Percentiles rank a stretch among this genome's conserved stretches.
These are phyloP conservation scores for Mormyrus proboscirostris DNA, from an alignment of 2,797 vertebrate genomes.

Conservation along the genomic window DNA sequence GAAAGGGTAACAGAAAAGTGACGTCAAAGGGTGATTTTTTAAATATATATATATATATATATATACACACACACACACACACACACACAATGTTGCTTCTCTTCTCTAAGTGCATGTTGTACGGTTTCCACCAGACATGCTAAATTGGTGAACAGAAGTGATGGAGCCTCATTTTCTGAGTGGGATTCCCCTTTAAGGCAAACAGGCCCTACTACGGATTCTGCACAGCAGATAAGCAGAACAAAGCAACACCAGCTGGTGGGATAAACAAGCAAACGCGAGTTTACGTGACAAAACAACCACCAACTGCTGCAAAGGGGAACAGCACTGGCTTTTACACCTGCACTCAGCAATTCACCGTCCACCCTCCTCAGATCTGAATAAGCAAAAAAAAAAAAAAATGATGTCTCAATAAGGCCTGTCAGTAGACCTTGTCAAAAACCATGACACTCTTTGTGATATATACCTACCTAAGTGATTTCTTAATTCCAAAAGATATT, in stretches of 20 bases:
- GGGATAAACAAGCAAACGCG: slow-evolving; percentile 18
- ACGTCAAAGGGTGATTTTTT: neutral
- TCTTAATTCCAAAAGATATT: neutral
- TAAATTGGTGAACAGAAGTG: neutral
- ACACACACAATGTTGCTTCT: neutral
- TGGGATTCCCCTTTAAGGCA: neutral
- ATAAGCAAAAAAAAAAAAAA: neutral
- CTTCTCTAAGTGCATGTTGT: neutral
- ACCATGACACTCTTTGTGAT: neutral
- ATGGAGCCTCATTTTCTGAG: neutral
- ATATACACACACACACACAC: neutral
- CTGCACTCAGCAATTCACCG: slow-evolving; percentile 14
- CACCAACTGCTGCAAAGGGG: slow-evolving; percentile 23
- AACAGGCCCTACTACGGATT: neutral
- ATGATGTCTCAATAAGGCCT: neutral
- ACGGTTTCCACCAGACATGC: neutral
- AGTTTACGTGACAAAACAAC: slow-evolving; percentile 24
- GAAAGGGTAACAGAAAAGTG: too few relatives aligned
- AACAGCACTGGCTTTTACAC: slow-evolving; percentile 11
- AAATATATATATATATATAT: neutral
- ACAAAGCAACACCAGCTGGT: slow-evolving; percentile 13
- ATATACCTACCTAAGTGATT: neutral
- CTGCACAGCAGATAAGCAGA: neutral
- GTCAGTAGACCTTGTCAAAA: neutral
- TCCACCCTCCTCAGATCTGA: neutral